These are phyloP conservation scores for Apodemia mormo DNA, from an alignment of 2,888 invertebrate genomes.

Conservation along the genomic window DNA sequence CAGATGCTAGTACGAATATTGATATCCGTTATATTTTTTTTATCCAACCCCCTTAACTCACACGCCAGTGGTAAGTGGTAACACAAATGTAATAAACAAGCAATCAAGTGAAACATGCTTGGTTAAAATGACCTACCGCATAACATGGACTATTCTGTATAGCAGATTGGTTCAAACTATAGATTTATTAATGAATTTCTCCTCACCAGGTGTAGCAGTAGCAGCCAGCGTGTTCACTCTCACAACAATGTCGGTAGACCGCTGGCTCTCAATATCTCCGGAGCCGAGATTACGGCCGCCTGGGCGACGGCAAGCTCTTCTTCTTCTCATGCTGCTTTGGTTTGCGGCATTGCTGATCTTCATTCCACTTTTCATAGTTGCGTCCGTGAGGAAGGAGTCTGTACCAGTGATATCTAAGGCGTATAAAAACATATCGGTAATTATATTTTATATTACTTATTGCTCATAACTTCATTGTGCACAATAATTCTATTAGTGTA, in stretches of 20 bases:
- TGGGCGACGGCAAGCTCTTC: slow-evolving; percentile 83
- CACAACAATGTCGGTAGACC: slow-evolving; percentile 89
- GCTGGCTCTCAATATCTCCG: slow-evolving; percentile 87
- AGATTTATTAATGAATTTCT: neutral
- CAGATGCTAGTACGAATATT: too few species aligned
- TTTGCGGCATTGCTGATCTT: slow-evolving; percentile 84
- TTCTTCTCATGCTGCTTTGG: slow-evolving; percentile 86
- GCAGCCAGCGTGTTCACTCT: slow-evolving; percentile 90
- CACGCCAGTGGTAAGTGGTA: too few species aligned
- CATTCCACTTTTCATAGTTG: slow-evolving; percentile 83
- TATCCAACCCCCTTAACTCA: too few species aligned
- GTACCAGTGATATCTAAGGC: slow-evolving; percentile 64
- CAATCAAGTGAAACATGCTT: too few species aligned
- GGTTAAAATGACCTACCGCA: too few species aligned
- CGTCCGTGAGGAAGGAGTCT: slow-evolving; percentile 59
- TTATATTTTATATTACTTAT: neutral
- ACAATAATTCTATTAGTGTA: too few species aligned
- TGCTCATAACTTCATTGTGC: too few species aligned
- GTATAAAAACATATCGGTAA: slow-evolving; percentile 61
- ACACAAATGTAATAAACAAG: too few species aligned
- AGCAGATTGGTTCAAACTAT: too few species aligned
- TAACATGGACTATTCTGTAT: too few species aligned
- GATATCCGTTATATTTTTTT: too few species aligned
- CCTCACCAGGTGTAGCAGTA: slow-evolving; percentile 84
- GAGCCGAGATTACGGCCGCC: slow-evolving; percentile 83